Conservation (phyloP, 1,140 invertebrate genomes). For the Tribolium madens region DNA sequence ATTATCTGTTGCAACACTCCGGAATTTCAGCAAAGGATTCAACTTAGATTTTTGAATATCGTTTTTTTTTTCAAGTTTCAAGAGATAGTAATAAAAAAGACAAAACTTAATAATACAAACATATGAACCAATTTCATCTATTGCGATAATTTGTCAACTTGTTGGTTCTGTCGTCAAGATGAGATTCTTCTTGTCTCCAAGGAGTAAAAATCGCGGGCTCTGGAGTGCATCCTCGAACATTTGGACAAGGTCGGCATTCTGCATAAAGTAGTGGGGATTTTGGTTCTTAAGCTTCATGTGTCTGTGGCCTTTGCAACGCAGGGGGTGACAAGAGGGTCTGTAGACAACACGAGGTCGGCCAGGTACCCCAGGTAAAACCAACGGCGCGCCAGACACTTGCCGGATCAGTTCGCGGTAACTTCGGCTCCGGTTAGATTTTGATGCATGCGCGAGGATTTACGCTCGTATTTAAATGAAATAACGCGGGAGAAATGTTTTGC, state of each 20-base stretch:
- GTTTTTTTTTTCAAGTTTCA: too few relatives aligned
- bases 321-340: conserved; percentile 49
- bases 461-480: conserved; percentile 39
- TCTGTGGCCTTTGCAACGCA: conserved; percentile 49
- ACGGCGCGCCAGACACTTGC: conserved; percentile 54
- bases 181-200: conserved; percentile 15
- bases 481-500: conserved; percentile 30
- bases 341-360: conserved; percentile 51
- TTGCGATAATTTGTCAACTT: neutral
- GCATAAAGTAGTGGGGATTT: conserved; percentile 26
- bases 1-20: neutral
- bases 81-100: too few relatives aligned
- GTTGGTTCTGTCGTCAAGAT: conserved; percentile 7
- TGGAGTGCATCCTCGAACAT: conserved; percentile 19
- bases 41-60: too few relatives aligned
- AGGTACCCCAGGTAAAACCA: conserved; percentile 53
- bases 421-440: conserved; percentile 44
- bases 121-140: too few relatives aligned
- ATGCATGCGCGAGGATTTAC: conserved; percentile 38
- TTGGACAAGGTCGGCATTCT: conserved; percentile 31
- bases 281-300: conserved; percentile 30
- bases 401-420: conserved; percentile 52
- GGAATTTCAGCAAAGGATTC: too few relatives aligned
- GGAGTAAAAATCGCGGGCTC: conserved; percentile 37
- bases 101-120: too few relatives aligned